These are phyloP conservation scores for Melanophora roralis DNA, from an alignment of 2,888 invertebrate species.

Conservation along the genomic window DNA sequence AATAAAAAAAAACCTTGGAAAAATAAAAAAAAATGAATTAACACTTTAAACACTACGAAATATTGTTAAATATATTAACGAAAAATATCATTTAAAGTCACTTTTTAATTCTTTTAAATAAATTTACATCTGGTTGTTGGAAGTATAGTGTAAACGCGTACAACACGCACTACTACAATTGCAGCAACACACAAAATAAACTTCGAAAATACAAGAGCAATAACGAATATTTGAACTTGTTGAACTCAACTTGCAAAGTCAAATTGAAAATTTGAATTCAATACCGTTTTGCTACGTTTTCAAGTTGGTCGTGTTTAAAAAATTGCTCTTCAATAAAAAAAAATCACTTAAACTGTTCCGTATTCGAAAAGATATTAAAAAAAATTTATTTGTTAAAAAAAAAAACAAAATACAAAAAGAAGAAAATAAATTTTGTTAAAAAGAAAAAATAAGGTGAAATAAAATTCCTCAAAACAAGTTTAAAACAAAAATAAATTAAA, in stretches of 20 bases:
- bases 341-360: conserved; percentile 56
- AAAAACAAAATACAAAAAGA: conserved; percentile 9
- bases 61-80: conserved; percentile 29
- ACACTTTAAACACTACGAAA: conserved; percentile 8
- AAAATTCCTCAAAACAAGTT: conserved; percentile 43
- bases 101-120: background rate
- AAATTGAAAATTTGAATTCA: conserved; percentile 73
- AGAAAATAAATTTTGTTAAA: conserved; percentile 12
- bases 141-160: conserved; percentile 31
- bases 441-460: conserved; percentile 41
- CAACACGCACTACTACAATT: background rate
- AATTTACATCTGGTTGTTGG: conserved; percentile 42
- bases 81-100: conserved; percentile 31
- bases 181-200: conserved; percentile 32
- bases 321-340: conserved; percentile 40
- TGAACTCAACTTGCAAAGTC: conserved; percentile 72
- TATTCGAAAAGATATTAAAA: conserved; percentile 50
- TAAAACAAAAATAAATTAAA: conserved; percentile 1
- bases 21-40: conserved; percentile 20
- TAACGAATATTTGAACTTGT: conserved; percentile 45
- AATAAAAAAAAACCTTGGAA: conserved; percentile 47
- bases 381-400: conserved; percentile 24
- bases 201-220: conserved; percentile 49
- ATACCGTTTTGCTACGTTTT: conserved; percentile 76
- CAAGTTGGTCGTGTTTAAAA: conserved; percentile 74